Percentiles rank a stretch among this genome's conserved stretches.
Evolutionary conservation across 1,140 invertebrate species (phyloP).

Genomic region (Aplysia californica): DNA sequence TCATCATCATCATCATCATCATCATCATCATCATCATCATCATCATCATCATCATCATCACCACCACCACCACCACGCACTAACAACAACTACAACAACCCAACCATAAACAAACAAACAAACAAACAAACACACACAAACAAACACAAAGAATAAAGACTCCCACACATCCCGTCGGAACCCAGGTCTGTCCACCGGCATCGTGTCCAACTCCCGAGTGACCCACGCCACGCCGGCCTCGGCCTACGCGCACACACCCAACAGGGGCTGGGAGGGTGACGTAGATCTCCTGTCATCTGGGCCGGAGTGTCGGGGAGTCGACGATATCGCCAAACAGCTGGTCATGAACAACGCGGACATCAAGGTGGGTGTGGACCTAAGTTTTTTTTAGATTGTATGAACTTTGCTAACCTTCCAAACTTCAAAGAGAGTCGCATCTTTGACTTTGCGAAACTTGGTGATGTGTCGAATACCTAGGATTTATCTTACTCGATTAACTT

Average conservation of each 20-base stretch:
- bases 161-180: conserved; percentile 48
- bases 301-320: conserved; percentile 48
- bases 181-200: conserved; percentile 81
- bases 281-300: conserved; percentile 19
- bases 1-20: conserved; percentile 19
- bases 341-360: conserved; percentile 40
- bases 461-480: too few relatives aligned
- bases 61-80: background rate
- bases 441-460: too few relatives aligned
- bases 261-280: conserved; percentile 67
- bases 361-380: too few relatives aligned
- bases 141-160: conserved; percentile 59
- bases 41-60: conserved; percentile 13
- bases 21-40: conserved; percentile 15
- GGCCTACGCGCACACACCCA: conserved; percentile 82
- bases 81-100: background rate
- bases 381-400: too few relatives aligned
- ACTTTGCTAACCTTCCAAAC: too few relatives aligned
- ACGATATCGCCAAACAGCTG: conserved; percentile 66
- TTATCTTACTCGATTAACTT: too few relatives aligned
- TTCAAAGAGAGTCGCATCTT: too few relatives aligned
- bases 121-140: background rate
- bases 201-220: conserved; percentile 90
- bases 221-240: conserved; percentile 92
- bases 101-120: background rate